Percentiles rank a stretch among this genome's conserved stretches.
phyloP scores from a whole-genome alignment of 2,888 invertebrate genomes.

The Hirtodrosophila duncani region DNA sequence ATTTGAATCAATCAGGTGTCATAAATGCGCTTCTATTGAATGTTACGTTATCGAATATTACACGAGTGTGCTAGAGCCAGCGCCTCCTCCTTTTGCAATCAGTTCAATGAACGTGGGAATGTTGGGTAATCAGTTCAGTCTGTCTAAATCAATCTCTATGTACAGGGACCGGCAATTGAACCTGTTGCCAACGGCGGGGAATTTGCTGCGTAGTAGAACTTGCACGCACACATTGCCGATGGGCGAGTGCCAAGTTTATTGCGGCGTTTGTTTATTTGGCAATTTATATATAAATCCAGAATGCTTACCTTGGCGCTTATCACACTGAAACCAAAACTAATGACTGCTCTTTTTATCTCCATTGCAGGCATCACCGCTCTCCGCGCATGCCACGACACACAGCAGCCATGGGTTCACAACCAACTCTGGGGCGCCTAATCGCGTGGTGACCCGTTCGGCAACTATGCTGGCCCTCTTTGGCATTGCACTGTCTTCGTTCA shows the following conservation, averaged over 20 bases:
- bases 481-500: slow-evolving; percentile 82
- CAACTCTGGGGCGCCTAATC: slow-evolving; percentile 78
- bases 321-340: slow-evolving; percentile 1
- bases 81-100: slow-evolving; percentile 19
- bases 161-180: slow-evolving; percentile 22
- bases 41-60: slow-evolving; percentile 17
- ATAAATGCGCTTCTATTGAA: no score
- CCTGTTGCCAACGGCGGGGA: slow-evolving; percentile 38
- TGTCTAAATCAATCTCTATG: not conserved
- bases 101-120: slow-evolving; percentile 61
- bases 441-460: slow-evolving; percentile 81
- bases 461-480: slow-evolving; percentile 81
- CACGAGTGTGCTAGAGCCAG: no score
- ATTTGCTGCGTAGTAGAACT: slow-evolving; percentile 49
- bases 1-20: no score
- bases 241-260: slow-evolving; percentile 33
- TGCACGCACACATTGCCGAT: no score
- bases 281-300: slow-evolving; percentile 34
- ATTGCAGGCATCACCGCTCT: slow-evolving; percentile 50
- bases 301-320: not conserved
- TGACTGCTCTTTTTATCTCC: slow-evolving; percentile 2
- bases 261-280: slow-evolving; percentile 37
- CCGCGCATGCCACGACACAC: slow-evolving; percentile 51
- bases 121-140: slow-evolving; percentile 18
- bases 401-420: slow-evolving; percentile 55